Conservation (phyloP, 2,888 invertebrate species). For the Mesochorus sp. region DNA sequence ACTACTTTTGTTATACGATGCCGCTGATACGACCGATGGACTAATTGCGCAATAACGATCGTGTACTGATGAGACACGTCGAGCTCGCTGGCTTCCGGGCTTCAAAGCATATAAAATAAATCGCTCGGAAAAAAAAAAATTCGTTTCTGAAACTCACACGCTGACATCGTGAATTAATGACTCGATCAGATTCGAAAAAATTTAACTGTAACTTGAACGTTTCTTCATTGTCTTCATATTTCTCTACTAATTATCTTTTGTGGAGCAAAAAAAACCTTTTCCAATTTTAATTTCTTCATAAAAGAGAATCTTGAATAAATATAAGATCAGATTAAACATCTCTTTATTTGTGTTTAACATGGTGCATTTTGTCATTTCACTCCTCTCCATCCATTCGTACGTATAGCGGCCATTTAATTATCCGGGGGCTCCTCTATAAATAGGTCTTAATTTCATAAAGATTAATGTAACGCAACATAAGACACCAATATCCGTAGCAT, state of each 20-base stretch:
- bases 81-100: conserved; percentile 35
- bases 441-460: conserved; percentile 59
- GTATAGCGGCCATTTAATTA: conserved; percentile 56
- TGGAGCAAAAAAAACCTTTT: too few relatives aligned
- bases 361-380: neutral
- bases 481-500: conserved; percentile 17
- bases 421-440: conserved; percentile 47
- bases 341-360: neutral
- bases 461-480: conserved; percentile 56
- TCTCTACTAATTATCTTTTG: too few relatives aligned
- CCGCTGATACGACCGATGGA: conserved; percentile 30
- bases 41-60: conserved; percentile 52
- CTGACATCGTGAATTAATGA: too few relatives aligned
- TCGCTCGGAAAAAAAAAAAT: neutral
- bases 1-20: neutral
- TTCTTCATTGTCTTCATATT: too few relatives aligned
- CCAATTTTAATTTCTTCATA: conserved; percentile 11
- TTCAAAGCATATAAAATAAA: neutral
- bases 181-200: too few relatives aligned
- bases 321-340: neutral
- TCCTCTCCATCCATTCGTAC: conserved; percentile 26
- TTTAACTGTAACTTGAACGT: too few relatives aligned
- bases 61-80: conserved; percentile 29
- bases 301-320: neutral
- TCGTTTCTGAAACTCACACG: neutral